Evolutionary conservation across 30 jellyfish, hydroid and myxozoan genomes (phyloP).

Genomic region (Aurelia sp.): DNA sequence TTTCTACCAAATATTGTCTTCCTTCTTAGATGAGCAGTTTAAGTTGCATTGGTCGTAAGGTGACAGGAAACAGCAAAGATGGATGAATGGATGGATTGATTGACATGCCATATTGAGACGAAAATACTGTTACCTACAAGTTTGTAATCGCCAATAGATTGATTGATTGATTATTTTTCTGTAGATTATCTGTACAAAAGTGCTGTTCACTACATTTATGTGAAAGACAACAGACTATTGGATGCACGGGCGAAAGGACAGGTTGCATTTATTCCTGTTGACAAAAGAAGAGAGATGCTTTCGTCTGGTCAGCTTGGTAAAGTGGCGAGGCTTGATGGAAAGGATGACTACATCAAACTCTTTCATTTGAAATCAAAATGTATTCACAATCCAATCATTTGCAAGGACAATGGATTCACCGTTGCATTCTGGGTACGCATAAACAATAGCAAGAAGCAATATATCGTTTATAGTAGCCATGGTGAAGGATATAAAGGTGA

Average conservation of each 20-base stretch:
- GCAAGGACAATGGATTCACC: constrained; percentile 40
- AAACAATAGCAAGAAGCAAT: constrained; percentile 13
- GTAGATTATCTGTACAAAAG: constrained; percentile 3
- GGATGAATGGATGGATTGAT: not conserved
- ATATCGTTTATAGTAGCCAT: constrained; percentile 14
- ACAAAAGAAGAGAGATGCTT: not conserved
- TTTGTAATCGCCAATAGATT: too few species aligned
- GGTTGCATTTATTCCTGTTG: not conserved
- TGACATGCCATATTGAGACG: not conserved
- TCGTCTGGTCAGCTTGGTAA: constrained; percentile 23
- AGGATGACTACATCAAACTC: constrained; percentile 8
- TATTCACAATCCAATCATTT: constrained; percentile 18
- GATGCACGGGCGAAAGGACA: constrained; percentile 24
- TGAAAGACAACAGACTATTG: not conserved
- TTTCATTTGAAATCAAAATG: constrained; percentile 9
- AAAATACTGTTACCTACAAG: too few species aligned
- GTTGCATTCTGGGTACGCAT: constrained; percentile 47
- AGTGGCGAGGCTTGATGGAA: constrained; percentile 19
- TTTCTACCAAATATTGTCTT: too few species aligned
- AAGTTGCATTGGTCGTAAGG: too few species aligned
- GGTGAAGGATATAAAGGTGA: not conserved
- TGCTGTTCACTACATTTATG: constrained; percentile 11
- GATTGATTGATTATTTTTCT: not conserved
- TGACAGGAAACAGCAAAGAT: too few species aligned
- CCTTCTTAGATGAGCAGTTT: too few species aligned